Evolutionary conservation across 2,797 vertebrate genomes (phyloP).

Genomic region (Sebastes itinus): DNA sequence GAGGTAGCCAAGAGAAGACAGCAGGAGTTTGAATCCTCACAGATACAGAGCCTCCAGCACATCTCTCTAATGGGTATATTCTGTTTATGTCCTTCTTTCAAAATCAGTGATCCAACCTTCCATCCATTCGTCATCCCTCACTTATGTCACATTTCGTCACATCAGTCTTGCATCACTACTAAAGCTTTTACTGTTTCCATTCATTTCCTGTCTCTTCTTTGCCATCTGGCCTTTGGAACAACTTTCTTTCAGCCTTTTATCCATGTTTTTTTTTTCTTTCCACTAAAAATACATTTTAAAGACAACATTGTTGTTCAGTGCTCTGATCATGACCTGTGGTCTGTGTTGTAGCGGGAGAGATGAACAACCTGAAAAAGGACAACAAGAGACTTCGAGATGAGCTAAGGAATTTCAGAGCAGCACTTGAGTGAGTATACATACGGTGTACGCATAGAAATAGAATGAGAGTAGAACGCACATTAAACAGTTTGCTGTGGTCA

Average conservation of each 20-base stretch:
- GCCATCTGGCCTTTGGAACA: background rate
- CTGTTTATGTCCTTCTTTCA: background rate
- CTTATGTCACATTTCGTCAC: background rate
- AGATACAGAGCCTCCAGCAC: constrained; percentile 91
- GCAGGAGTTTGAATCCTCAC: constrained; percentile 88
- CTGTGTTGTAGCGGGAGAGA: constrained; percentile 84
- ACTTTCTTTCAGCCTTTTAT: background rate
- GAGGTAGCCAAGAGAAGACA: constrained; percentile 92
- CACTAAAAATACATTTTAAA: background rate
- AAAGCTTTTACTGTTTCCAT: background rate
- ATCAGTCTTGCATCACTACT: background rate
- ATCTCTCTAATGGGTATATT: constrained; percentile 88
- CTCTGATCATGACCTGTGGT: constrained; percentile 3
- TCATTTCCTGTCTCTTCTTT: background rate
- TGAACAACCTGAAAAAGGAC: constrained; percentile 87
- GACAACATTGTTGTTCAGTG: background rate
- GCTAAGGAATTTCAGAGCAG: constrained; percentile 75
- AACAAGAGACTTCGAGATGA: constrained; percentile 88
- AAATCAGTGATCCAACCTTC: background rate
- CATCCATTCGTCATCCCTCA: background rate
- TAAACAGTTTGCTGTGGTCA: background rate
- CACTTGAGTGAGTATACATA: constrained; percentile 81
- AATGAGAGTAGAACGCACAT: background rate
- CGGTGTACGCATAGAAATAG: background rate
- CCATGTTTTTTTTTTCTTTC: background rate